A percentile compares a stretch with the other conserved stretches of the same genome.
Evolutionary conservation across 2,888 invertebrate species (phyloP).

Genomic region (Drosophila antonietae): DNA sequence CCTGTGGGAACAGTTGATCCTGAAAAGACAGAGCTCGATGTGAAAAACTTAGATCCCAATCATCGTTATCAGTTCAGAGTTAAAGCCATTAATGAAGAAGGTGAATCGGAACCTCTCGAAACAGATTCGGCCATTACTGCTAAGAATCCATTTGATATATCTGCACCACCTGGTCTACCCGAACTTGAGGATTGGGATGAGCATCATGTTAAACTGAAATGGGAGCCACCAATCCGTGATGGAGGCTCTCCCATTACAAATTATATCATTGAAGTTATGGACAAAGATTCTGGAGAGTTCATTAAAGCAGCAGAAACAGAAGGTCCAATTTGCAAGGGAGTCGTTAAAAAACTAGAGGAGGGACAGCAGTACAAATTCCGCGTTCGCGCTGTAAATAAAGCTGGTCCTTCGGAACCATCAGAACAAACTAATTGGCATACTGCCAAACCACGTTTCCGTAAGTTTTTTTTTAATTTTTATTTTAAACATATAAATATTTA

Average conservation of each 20-base stretch:
- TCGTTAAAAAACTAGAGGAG: constrained; percentile 95
- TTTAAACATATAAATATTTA: neutral
- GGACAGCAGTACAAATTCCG: constrained; percentile 98
- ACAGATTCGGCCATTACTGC: constrained; percentile 95
- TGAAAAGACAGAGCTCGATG: constrained; percentile 91
- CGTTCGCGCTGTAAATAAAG: constrained; percentile 97
- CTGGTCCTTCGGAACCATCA: constrained; percentile 96
- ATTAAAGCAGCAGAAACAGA: constrained; percentile 93
- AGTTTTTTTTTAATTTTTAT: constrained; percentile 84
- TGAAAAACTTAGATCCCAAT: constrained; percentile 95
- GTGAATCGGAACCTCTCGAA: constrained; percentile 97
- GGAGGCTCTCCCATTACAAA: constrained; percentile 97
- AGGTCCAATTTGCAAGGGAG: constrained; percentile 93
- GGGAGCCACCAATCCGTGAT: constrained; percentile 95
- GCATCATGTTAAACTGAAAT: constrained; percentile 94
- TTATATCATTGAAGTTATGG: constrained; percentile 96
- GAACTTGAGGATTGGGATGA: constrained; percentile 96
- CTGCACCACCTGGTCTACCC: constrained; percentile 95
- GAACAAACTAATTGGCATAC: constrained; percentile 96
- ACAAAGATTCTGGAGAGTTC: constrained; percentile 93
- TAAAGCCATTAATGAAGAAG: constrained; percentile 98
- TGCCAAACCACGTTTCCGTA: constrained; percentile 94
- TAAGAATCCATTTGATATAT: constrained; percentile 98
- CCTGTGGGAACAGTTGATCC: constrained; percentile 94
- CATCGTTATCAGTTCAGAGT: constrained; percentile 99